Percentiles rank a stretch among this genome's conserved stretches.
Evolutionary conservation across 1,140 invertebrate genomes (phyloP).

Genomic region (Pachypsylla venusta): DNA sequence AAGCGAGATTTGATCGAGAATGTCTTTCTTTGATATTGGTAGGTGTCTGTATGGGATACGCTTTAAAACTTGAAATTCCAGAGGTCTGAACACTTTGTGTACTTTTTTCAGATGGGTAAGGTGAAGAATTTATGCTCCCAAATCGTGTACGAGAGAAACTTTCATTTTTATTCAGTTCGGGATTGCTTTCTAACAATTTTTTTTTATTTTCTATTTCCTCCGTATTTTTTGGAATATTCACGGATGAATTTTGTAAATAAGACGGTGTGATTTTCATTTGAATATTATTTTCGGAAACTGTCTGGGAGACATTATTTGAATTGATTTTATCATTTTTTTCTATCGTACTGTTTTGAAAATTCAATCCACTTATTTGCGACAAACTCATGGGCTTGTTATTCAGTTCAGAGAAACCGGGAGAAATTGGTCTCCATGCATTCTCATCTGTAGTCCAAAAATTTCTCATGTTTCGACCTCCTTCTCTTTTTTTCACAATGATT

Average conservation of each 20-base stretch:
- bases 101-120: neutral
- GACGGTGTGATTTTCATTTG: neutral
- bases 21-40: too few relatives aligned
- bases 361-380: neutral
- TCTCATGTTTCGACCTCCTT: conserved; percentile 24
- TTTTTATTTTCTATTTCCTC: neutral
- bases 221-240: neutral
- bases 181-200: neutral
- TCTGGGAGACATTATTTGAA: neutral
- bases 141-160: neutral
- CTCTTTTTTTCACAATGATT: conserved; percentile 57
- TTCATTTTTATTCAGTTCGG: neutral
- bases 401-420: neutral
- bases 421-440: conserved; percentile 1
- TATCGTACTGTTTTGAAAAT: neutral
- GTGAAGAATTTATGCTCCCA: neutral
- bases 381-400: conserved; percentile 2
- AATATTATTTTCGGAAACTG: neutral
- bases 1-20: neutral
- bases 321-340: neutral
- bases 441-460: neutral
- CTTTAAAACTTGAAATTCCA: neutral
- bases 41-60: neutral
- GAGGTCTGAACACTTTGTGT: neutral
- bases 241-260: neutral